These are phyloP conservation scores for Salarias fasciatus DNA, from an alignment of 2,797 vertebrate species.

Conservation along the genomic window DNA sequence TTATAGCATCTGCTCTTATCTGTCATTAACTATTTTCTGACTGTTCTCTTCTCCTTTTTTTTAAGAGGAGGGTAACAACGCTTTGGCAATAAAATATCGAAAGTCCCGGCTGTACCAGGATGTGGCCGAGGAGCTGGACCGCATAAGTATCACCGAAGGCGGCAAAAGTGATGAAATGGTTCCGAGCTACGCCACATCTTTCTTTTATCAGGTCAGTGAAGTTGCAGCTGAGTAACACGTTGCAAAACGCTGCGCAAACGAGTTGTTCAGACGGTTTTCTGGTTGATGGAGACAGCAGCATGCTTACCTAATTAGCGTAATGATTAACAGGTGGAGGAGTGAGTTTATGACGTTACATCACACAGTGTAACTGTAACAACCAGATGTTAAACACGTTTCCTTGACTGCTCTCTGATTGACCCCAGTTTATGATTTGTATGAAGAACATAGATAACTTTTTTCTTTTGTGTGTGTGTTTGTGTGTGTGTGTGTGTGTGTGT, in stretches of 20 bases:
- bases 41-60: conserved; percentile 22
- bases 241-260: background rate
- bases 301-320: background rate
- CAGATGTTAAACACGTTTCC: conserved; percentile 7
- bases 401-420: conserved; percentile 32
- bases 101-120: conserved; percentile 67
- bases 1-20: conserved; percentile 1
- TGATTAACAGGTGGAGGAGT: conserved; percentile 11
- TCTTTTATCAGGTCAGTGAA: conserved; percentile 80
- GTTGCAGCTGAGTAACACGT: conserved; percentile 1
- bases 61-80: conserved; percentile 46
- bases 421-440: conserved; percentile 29
- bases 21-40: background rate
- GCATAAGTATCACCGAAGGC: conserved; percentile 12
- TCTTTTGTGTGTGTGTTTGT: no score
- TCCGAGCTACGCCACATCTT: conserved; percentile 75
- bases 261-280: conserved; percentile 4
- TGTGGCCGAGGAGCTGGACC: conserved; percentile 69
- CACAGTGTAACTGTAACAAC: background rate
- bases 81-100: conserved; percentile 61
- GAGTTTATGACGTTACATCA: conserved; percentile 15
- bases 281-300: background rate
- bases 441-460: conserved; percentile 18
- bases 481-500: conserved; percentile 49
- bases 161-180: conserved; percentile 9